A percentile compares a stretch with the other conserved stretches of the same genome.
Evolutionary conservation across 1,140 invertebrate genomes (phyloP).

Genomic region (Heliconius melpomene): DNA sequence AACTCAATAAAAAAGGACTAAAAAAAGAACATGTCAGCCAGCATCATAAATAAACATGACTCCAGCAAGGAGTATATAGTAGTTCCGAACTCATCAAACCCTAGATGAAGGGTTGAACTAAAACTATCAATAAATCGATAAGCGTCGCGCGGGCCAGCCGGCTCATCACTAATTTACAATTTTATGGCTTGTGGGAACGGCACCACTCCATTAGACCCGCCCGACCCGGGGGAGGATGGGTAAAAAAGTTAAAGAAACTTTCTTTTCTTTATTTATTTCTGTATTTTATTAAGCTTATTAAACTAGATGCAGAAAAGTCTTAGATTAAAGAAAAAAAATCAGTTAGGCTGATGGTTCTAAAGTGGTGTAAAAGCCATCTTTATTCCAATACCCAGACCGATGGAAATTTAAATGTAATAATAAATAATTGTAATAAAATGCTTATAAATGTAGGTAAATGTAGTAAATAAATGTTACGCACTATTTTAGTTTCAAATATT

Average conservation of each 20-base stretch:
- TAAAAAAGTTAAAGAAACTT: conserved; percentile 47
- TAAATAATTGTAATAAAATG: too few species aligned
- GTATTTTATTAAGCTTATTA: not conserved
- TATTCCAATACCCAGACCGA: too few species aligned
- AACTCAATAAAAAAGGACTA: not conserved
- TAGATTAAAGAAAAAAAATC: not conserved
- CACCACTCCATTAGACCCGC: conserved; percentile 74
- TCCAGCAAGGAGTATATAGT: conserved; percentile 20
- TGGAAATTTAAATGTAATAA: too few species aligned
- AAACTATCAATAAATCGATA: conserved; percentile 80
- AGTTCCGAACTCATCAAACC: conserved; percentile 36
- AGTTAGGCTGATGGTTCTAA: too few species aligned
- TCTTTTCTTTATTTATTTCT: conserved; percentile 29
- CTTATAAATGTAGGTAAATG: too few species aligned
- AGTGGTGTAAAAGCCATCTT: too few species aligned
- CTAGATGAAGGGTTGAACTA: conserved; percentile 53
- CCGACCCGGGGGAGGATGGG: conserved; percentile 57
- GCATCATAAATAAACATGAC: not conserved
- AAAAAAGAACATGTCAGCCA: not conserved
- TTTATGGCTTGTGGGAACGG: conserved; percentile 76
- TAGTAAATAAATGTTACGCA: too few species aligned
- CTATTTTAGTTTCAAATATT: too few species aligned
- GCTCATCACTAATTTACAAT: conserved; percentile 81
- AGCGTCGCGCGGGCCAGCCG: conserved; percentile 61
- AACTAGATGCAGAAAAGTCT: not conserved